These are phyloP conservation scores for Cebidichthys violaceus DNA, from an alignment of 2,113 vertebrate genomes.

Conservation along the genomic window DNA sequence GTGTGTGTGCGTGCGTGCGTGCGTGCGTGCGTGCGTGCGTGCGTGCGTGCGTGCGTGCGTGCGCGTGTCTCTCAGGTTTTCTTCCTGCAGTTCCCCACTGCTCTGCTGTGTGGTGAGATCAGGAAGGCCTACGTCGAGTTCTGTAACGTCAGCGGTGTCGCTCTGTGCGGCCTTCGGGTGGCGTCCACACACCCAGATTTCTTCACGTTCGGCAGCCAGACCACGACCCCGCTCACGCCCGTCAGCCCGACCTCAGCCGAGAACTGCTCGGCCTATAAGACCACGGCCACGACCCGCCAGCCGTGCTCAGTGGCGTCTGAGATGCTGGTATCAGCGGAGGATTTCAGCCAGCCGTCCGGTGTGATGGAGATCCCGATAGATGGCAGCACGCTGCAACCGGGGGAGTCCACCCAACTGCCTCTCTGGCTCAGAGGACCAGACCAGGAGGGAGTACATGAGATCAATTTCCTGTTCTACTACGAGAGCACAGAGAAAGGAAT, in stretches of 20 bases:
- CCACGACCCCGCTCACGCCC: constrained; percentile 84
- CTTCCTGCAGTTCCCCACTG: constrained; percentile 98
- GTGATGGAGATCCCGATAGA: constrained; percentile 91
- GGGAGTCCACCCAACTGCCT: constrained; percentile 92
- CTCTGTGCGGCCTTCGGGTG: constrained; percentile 91
- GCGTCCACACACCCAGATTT: constrained; percentile 94
- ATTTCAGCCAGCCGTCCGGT: constrained; percentile 85
- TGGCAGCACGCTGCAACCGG: constrained; percentile 88
- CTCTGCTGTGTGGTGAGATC: constrained; percentile 96
- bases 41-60: neutral
- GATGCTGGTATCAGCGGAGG: constrained; percentile 85
- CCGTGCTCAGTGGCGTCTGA: constrained; percentile 68
- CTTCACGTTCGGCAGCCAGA: constrained; percentile 94
- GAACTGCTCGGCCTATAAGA: constrained; percentile 96
- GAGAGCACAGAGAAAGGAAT: constrained; percentile 90
- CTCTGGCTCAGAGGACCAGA: constrained; percentile 98
- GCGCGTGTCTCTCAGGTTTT: constrained; percentile 88
- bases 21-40: too few species aligned
- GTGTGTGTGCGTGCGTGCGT: too few species aligned
- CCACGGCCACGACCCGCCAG: constrained; percentile 83
- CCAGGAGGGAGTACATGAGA: constrained; percentile 97
- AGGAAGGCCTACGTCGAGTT: constrained; percentile 96
- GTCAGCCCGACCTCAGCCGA: constrained; percentile 90
- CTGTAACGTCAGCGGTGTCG: constrained; percentile 92
- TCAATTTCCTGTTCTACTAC: constrained; percentile 98